Evolutionary conservation across 2,888 invertebrate species (phyloP), one percentile per base, ranked within the genome.

Genomic region (Stenurella melanura): DNA sequence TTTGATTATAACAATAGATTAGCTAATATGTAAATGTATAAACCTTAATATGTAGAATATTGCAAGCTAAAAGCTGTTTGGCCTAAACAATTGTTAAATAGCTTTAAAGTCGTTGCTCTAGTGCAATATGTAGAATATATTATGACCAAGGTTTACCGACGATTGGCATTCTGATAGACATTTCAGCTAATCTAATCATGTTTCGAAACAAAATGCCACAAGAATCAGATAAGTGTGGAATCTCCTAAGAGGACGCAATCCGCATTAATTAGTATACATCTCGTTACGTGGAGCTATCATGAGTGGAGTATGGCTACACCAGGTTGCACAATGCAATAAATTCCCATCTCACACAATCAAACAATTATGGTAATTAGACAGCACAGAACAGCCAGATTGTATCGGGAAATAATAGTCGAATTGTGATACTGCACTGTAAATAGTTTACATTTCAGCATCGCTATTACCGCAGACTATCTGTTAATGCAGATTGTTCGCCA

Each of bases 181-280:
- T 56, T 71, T 75, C 42, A 42, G 12, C 63, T 64, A 70, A 70
- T 70, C 70, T 70, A 69, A 75, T 75, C 70, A 75, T 63, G 64
- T 75, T 75, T 75, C 63, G 64, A 58, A 75, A 75, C 63, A 70
- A 64, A 70, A 70, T 75, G 34, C 64, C 69, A 21, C 75, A 21
- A 70, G 70, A 70, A 75, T 75, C 63, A 75, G 70, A 75, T 75
- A 75, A 74, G 69, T 60, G 63, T 54, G 70, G 75, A 69, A 70
- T 70, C 70, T 70, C 69, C 30, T 70, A 64, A 75, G 64, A 58
- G 74, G 60, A 74, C 60, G 67, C 58, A 38, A 67, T 74, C 50
- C 61, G 57, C 63, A 71, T 75, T 75, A 75, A 75, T 75, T 75
- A 75, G 71, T 64, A 69, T 19, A 68, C 68, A 63, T 54, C 68